Percentiles rank a stretch among this genome's conserved stretches.
These are phyloP conservation scores for Chaetodon auriga DNA, from an alignment of 2,113 vertebrate species.

Conservation along the genomic window DNA sequence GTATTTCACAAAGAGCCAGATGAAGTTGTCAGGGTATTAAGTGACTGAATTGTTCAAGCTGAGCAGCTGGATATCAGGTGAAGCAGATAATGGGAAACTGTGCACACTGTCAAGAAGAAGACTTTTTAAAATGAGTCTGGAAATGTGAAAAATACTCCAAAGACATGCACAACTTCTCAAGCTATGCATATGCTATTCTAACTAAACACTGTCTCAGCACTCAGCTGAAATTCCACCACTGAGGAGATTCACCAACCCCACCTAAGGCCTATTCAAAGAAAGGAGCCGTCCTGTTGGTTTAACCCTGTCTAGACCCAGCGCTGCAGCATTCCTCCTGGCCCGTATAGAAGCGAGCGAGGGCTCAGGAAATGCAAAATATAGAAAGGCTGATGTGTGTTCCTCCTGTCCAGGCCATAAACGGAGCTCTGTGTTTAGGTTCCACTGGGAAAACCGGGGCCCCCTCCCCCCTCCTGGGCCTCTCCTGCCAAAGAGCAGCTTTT, in stretches of 20 bases:
- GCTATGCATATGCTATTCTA: background rate
- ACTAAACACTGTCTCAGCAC: conserved; percentile 52
- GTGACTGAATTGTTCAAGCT: background rate
- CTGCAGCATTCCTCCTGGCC: conserved; percentile 53
- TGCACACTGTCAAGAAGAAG: background rate
- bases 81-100: background rate
- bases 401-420: conserved; percentile 70
- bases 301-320: conserved; percentile 57
- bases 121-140: background rate
- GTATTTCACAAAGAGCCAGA: background rate
- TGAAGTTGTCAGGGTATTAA: background rate
- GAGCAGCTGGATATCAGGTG: background rate
- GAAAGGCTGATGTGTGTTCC: conserved; percentile 73
- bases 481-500: conserved; percentile 61
- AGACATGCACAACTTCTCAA: conserved; percentile 2
- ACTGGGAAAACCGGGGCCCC: conserved; percentile 53
- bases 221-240: conserved; percentile 23
- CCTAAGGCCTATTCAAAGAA: conserved; percentile 44
- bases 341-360: conserved; percentile 19
- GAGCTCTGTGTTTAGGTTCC: conserved; percentile 75
- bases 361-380: conserved; percentile 64
- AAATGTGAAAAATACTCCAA: background rate
- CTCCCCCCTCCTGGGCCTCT: conserved; percentile 46
- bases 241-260: conserved; percentile 44
- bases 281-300: conserved; percentile 55